Conservation (phyloP, 2,113 vertebrate genomes). For the Neolamprologus devosi region DNA sequence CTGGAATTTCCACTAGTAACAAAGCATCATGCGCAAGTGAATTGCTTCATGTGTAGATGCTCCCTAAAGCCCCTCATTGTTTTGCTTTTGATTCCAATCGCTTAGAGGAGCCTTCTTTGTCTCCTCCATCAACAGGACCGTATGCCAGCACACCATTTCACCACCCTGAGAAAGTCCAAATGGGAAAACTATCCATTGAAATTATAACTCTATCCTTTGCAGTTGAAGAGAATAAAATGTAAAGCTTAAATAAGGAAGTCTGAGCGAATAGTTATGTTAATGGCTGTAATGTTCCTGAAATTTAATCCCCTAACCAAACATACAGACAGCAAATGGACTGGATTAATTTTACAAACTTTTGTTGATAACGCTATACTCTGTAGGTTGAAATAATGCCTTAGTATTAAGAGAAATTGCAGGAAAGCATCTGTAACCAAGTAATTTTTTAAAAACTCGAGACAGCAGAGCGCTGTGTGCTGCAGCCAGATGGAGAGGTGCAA, state of each 20-base stretch:
- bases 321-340: not conserved
- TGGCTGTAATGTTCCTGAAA: not conserved
- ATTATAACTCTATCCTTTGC: not conserved
- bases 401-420: not conserved
- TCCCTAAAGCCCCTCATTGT: not conserved
- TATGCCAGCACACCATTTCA: not conserved
- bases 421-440: not conserved
- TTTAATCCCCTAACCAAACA: not conserved
- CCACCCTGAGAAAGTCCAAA: not conserved
- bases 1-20: not conserved
- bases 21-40: not conserved
- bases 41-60: not conserved
- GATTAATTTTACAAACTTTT: slow-evolving; percentile 32
- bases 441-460: not conserved
- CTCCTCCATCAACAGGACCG: not conserved
- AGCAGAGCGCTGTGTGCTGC: not conserved
- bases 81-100: not conserved
- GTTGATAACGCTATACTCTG: not conserved
- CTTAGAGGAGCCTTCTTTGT: not conserved
- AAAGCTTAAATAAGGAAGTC: not conserved
- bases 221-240: not conserved
- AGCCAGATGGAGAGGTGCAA: not conserved
- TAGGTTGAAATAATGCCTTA: not conserved
- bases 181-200: not conserved
- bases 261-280: not conserved